Evolutionary conservation across 2,888 invertebrate genomes (phyloP).

Genomic region (Cantharis nigra): DNA sequence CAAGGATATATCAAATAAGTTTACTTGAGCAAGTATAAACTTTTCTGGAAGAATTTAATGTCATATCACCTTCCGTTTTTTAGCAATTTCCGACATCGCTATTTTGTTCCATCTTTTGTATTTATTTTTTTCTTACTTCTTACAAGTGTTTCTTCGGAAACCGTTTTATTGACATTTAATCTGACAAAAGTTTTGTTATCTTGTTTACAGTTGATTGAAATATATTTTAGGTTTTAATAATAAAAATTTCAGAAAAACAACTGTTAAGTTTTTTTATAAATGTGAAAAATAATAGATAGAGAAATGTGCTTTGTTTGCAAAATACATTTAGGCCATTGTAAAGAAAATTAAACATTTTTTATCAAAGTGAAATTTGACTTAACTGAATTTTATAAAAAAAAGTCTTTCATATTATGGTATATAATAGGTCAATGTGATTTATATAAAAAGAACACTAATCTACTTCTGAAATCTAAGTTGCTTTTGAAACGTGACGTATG

Average conservation of each 20-base stretch:
- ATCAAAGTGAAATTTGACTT: background rate
- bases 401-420: background rate
- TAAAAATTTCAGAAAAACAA: background rate
- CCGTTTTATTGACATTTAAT: conserved; percentile 1
- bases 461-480: conserved; percentile 10
- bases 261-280: background rate
- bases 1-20: background rate
- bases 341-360: background rate
- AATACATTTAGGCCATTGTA: background rate
- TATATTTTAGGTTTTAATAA: background rate
- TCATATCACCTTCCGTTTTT: conserved; percentile 12
- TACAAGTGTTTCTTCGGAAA: background rate
- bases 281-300: background rate
- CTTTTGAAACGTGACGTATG: conserved; percentile 12
- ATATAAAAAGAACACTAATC: background rate
- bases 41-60: conserved; percentile 4
- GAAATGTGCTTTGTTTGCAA: background rate
- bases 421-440: background rate
- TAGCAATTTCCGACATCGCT: conserved; percentile 7
- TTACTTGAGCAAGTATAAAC: background rate
- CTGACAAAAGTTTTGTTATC: conserved; percentile 1
- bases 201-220: background rate
- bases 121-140: background rate
- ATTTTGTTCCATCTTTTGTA: conserved; percentile 3
- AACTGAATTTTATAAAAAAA: background rate